Percentiles rank a stretch among this genome's conserved stretches.
These are phyloP conservation scores for Caenorhabditis virilis DNA, from an alignment of 2,888 invertebrate genomes.

Conservation along the genomic window DNA sequence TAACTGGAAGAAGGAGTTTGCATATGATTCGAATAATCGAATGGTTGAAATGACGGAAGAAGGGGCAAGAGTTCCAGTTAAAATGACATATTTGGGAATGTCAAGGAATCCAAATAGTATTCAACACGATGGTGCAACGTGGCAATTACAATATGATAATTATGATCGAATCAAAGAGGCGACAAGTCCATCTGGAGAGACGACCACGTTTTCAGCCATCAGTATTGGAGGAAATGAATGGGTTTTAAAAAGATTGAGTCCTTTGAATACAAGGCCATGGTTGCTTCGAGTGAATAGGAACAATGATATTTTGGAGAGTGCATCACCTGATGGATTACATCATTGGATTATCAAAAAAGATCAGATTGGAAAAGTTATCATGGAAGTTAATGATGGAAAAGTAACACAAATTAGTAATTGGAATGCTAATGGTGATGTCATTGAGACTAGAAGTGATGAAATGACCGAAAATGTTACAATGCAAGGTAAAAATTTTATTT, in stretches of 20 bases:
- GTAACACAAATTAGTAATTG: conserved; percentile 15
- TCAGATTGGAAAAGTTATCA: conserved; percentile 8
- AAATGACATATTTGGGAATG: conserved; percentile 31
- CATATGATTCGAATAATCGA: conserved; percentile 39
- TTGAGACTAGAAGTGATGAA: not conserved
- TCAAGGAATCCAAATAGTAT: conserved; percentile 23
- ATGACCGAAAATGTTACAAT: conserved; percentile 7
- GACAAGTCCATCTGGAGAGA: conserved; percentile 29
- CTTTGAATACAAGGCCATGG: conserved; percentile 27
- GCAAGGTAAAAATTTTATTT: conserved; percentile 8
- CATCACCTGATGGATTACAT: conserved; percentile 38
- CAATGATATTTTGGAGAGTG: conserved; percentile 16
- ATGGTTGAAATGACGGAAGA: conserved; percentile 25
- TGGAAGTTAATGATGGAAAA: conserved; percentile 25
- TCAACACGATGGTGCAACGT: conserved; percentile 11
- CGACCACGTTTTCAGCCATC: conserved; percentile 29
- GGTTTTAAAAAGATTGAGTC: conserved; percentile 25
- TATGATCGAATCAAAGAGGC: conserved; percentile 35
- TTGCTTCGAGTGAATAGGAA: conserved; percentile 15
- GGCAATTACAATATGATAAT: conserved; percentile 32
- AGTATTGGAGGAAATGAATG: conserved; percentile 33
- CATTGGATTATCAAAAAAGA: conserved; percentile 26
- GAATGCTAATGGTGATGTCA: conserved; percentile 19
- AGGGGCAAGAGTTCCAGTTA: conserved; percentile 18
- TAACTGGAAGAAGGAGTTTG: conserved; percentile 14